Evolutionary conservation across 2,888 invertebrate species (phyloP).

Genomic region (Meganola albula): DNA sequence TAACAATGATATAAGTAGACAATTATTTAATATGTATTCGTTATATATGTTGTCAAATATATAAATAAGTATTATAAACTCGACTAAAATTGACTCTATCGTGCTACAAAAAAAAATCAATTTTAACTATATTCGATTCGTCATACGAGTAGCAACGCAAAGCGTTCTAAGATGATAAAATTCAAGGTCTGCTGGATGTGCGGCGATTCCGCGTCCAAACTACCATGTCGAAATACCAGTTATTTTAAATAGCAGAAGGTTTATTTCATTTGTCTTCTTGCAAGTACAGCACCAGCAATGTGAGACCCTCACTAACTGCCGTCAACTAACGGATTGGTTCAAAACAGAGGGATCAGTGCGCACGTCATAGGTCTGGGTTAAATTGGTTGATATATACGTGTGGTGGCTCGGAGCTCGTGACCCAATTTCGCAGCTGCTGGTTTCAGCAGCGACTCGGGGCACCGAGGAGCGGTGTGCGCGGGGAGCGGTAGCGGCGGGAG

Average conservation of each 20-base stretch:
- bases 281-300: conserved; percentile 39
- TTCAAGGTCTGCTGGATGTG: conserved; percentile 35
- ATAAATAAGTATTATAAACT: too few species aligned
- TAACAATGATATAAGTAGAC: too few species aligned
- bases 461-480: conserved; percentile 38
- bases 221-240: conserved; percentile 48
- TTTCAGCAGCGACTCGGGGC: conserved; percentile 68
- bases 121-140: conserved; percentile 4
- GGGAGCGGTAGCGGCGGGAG: conserved; percentile 40
- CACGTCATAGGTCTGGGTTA: conserved; percentile 45
- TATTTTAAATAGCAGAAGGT: conserved; percentile 60
- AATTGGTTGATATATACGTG: conserved; percentile 56
- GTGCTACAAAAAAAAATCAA: background rate
- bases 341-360: conserved; percentile 24
- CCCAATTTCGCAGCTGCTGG: conserved; percentile 77
- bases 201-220: conserved; percentile 46
- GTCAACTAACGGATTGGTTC: conserved; percentile 12
- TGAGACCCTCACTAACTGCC: conserved; percentile 27
- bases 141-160: conserved; percentile 10
- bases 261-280: conserved; percentile 59
- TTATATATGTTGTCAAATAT: too few species aligned
- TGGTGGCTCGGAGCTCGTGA: conserved; percentile 71
- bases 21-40: too few species aligned
- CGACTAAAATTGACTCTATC: too few species aligned
- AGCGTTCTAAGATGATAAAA: conserved; percentile 22